A percentile compares a stretch with the other conserved stretches of the same genome.
These are phyloP conservation scores for Protobothrops flavoviridis DNA, from an alignment of 2,113 vertebrate genomes.

Conservation along the genomic window DNA sequence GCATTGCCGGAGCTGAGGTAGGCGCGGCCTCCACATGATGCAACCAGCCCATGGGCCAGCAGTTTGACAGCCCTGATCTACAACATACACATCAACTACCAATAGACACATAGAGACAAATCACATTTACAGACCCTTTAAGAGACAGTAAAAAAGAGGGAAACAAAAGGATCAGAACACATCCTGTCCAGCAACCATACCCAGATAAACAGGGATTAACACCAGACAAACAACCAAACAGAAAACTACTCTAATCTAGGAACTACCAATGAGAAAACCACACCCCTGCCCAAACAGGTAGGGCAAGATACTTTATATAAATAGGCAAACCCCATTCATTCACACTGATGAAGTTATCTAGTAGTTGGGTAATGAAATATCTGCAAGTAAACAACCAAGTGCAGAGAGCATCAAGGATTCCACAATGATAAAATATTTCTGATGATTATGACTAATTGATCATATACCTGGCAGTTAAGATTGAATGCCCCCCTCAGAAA, in stretches of 20 bases:
- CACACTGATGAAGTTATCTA: background rate
- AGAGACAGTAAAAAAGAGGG: background rate
- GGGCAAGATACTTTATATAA: background rate
- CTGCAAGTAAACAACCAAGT: too few relatives aligned
- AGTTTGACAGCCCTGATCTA: background rate
- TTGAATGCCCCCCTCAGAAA: background rate
- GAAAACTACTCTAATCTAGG: background rate
- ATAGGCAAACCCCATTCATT: background rate
- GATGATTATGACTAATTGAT: background rate
- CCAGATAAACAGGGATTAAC: background rate
- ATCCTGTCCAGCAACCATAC: background rate
- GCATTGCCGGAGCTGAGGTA: too few relatives aligned
- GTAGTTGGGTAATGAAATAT: too few relatives aligned
- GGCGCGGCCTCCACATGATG: too few relatives aligned
- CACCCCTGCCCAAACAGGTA: background rate
- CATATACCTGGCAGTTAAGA: background rate
- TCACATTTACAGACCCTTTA: background rate
- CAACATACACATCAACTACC: background rate
- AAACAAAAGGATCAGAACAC: background rate
- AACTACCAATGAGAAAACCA: background rate
- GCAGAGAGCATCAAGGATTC: background rate
- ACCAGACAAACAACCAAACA: background rate
- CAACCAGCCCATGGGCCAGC: too few relatives aligned
- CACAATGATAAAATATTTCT: background rate
- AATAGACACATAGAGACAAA: background rate